Base-by-base conservation (phyloP, 1,140 invertebrate genomes). In the Chymomyza costata region DNA sequence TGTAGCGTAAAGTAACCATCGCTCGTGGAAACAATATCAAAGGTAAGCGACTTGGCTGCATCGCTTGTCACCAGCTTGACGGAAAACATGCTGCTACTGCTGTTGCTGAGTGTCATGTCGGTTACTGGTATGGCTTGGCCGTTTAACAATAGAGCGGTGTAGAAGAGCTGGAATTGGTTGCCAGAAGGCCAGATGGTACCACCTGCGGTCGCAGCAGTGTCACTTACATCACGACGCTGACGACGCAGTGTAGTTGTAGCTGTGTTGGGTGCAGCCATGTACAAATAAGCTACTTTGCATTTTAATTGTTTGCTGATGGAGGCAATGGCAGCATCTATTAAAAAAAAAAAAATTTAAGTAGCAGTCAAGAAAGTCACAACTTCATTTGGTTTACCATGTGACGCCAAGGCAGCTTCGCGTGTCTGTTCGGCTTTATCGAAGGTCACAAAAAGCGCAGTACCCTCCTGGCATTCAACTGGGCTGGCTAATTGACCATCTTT, bases 381-480 rank as follows among this genome's bases (percentile, higher is more conserved):
- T 11, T 19, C 25, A 52, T 30, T n/a, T 48, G 8, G 41, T 62
- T 65, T 70, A 88, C 87, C 87, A 76, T 88, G 87, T 46, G 86
- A 65, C 66, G 85, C 81, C 28, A 88, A 64, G 21, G 59, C 63
- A 41, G 85, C 85, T 47, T 82, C 71, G 39, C 87, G 78, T 14
- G 41, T 64, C 14, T 58, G 78, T 19, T 67, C 58, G 34, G 31
- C 43, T 56, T 84, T 85, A 71, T 87, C 80, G 15, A 88, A 81
- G 58, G 81, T 71, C 11, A 88, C 69, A 47, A 88, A 78, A 3
- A 67, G 18, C 2, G 70, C 66, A 1, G 58, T 62, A 28, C 80
- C 81, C 3, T 49, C 55, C 56, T 65, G 44, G 61, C 67, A 70
- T 62, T 82, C 60, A 39, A 81, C 34, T 0, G 69, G 64, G 34